These are phyloP conservation scores for Linyphia triangularis DNA, from an alignment of 2,888 invertebrate genomes.

Conservation along the genomic window DNA sequence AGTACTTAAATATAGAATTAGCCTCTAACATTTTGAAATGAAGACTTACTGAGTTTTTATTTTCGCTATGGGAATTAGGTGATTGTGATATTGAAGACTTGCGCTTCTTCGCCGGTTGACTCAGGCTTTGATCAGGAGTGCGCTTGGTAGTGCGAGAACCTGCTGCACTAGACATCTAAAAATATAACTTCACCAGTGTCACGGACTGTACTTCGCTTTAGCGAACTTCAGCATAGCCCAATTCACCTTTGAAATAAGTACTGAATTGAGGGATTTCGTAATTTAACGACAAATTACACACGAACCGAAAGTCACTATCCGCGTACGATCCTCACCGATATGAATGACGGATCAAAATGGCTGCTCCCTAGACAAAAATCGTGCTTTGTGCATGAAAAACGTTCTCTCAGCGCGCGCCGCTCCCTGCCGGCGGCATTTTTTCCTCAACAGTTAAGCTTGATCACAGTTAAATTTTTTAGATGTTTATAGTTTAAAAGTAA, in stretches of 20 bases:
- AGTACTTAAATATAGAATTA: no score
- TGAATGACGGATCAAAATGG: conserved; percentile 50
- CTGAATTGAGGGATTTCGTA: not conserved
- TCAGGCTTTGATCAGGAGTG: conserved; percentile 70
- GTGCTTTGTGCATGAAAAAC: conserved; percentile 25
- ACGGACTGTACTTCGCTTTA: conserved; percentile 65
- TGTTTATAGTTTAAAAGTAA: no score
- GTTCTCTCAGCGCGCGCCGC: conserved; percentile 56
- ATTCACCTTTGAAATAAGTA: conserved; percentile 17
- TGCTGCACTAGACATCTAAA: conserved; percentile 76
- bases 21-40: not conserved
- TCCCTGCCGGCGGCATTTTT: not conserved
- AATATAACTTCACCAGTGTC: conserved; percentile 72
- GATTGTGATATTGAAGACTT: conserved; percentile 51
- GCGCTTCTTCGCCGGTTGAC: conserved; percentile 75
- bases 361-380: conserved; percentile 59
- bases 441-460: not conserved
- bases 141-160: conserved; percentile 65
- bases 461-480: no score
- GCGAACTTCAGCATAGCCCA: conserved; percentile 69
- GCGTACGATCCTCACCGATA: not conserved
- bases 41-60: conserved; percentile 72
- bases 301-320: conserved; percentile 5
- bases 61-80: conserved; percentile 67
- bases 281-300: not conserved